phyloP scores from a whole-genome alignment of 2,797 vertebrate genomes.

The Eremophila alpestris region DNA sequence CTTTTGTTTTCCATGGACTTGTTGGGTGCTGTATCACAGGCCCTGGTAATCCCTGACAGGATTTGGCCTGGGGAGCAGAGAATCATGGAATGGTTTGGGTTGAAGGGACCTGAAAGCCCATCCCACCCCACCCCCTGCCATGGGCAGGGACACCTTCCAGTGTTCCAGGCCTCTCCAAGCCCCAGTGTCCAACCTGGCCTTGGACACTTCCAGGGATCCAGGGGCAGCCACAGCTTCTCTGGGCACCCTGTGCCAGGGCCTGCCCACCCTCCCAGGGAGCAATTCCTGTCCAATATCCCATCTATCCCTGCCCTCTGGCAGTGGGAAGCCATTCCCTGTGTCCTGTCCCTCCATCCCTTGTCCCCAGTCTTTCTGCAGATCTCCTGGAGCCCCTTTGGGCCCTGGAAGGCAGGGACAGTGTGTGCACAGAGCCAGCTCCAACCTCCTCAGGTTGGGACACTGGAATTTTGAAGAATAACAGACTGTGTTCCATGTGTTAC shows the following conservation, averaged over 20 bases:
- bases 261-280: not conserved
- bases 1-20: not conserved
- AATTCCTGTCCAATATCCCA: not conserved
- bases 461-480: not conserved
- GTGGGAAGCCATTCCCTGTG: not conserved
- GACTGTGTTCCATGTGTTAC: not conserved
- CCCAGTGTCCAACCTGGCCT: rapidly evolving
- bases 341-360: not conserved
- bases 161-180: rapidly evolving
- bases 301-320: not conserved
- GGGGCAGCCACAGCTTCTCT: not conserved
- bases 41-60: not conserved
- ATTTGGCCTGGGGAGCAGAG: not conserved
- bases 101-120: not conserved
- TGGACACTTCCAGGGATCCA: not conserved
- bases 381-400: not conserved
- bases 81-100: not conserved
- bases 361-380: not conserved
- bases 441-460: not conserved
- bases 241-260: not conserved
- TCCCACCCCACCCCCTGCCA: rapidly evolving
- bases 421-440: not conserved
- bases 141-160: not conserved
- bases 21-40: rapidly evolving
- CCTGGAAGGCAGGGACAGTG: not conserved